Conservation (phyloP, 2,888 invertebrate species). For the Sphinx pinastri region DNA sequence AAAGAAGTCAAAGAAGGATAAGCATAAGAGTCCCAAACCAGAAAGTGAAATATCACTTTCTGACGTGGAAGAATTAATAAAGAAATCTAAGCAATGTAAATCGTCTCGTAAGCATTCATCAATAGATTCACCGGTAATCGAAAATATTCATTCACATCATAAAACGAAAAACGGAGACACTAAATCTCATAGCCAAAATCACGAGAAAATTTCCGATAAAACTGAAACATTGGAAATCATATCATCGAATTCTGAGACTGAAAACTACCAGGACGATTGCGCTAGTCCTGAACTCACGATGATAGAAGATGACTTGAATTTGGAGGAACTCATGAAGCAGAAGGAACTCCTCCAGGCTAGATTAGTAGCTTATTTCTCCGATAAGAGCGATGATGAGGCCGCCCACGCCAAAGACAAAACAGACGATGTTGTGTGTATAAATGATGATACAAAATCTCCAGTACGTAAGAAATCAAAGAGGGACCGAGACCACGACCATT, state of each 20-base stretch:
- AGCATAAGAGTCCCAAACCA: slow-evolving; percentile 70
- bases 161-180: slow-evolving; percentile 59
- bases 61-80: slow-evolving; percentile 69
- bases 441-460: slow-evolving; percentile 75
- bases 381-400: slow-evolving; percentile 83
- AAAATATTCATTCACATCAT: slow-evolving; percentile 34
- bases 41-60: slow-evolving; percentile 75
- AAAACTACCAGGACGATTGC: slow-evolving; percentile 85
- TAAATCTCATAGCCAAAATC: slow-evolving; percentile 43
- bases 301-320: slow-evolving; percentile 93
- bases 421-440: slow-evolving; percentile 75
- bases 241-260: slow-evolving; percentile 88
- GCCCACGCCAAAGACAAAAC: slow-evolving; percentile 46
- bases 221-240: slow-evolving; percentile 82
- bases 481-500: slow-evolving; percentile 46
- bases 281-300: slow-evolving; percentile 89
- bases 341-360: slow-evolving; percentile 92
- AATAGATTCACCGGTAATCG: slow-evolving; percentile 46
- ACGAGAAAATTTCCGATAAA: slow-evolving; percentile 33
- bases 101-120: slow-evolving; percentile 45
- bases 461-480: slow-evolving; percentile 66
- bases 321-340: slow-evolving; percentile 95
- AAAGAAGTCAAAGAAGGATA: slow-evolving; percentile 82
- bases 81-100: slow-evolving; percentile 64
- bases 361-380: slow-evolving; percentile 89